Evolutionary conservation across 2,113 vertebrate species (phyloP), one percentile per base, ranked within the genome.

Genomic region (Eubucco bourcierii): DNA sequence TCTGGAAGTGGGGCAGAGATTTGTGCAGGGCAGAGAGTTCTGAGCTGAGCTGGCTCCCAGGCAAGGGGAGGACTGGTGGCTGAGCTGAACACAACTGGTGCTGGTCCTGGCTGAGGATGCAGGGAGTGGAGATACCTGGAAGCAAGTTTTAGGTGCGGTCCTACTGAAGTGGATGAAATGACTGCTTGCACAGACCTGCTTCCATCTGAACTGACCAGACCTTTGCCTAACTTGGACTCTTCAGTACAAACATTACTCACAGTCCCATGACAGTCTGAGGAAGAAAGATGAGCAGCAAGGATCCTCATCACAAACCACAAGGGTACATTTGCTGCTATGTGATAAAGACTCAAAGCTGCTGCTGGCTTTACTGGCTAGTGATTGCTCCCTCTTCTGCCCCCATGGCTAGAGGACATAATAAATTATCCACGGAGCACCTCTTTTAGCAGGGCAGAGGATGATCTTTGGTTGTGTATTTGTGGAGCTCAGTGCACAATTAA

Each of bases 401-500:
- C 11, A 59, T 21, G 60, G 27, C 64, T 94, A 80, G n/a, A 80
- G 41, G 47, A 80, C 19, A 37, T 63, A 2, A 73, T 55, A 73
- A 80, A 80, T 76, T 83, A 92, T 28, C 37, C 39, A 74, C 64
- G 80, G 58, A 90, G 53, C 37, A 46, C 10, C 61, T 60, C 44
- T 63, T n/a, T 65, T 80, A 71, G 56, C 75, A 64, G 33, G 72
- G 18, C 23, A 76, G 74, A 33, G 55, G 60, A 72, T 93, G 84
- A 95, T 90, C 78, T 80, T 90, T 25, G 37, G 20, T 82, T 67
- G 17, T 39, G 25, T 82, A 10, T 85, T 90, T 80, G 75, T 75
- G 76, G 59, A 93, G 56, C 65, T 93, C 56, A 67, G 71, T 56
- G 75, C 31, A 90, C 56, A 74, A 67, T 87, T 90, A 93, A 89